A percentile compares a stretch with the other conserved stretches of the same genome.
phyloP scores from a whole-genome alignment of 2,888 invertebrate genomes.

The Zootermopsis nevadensis region DNA sequence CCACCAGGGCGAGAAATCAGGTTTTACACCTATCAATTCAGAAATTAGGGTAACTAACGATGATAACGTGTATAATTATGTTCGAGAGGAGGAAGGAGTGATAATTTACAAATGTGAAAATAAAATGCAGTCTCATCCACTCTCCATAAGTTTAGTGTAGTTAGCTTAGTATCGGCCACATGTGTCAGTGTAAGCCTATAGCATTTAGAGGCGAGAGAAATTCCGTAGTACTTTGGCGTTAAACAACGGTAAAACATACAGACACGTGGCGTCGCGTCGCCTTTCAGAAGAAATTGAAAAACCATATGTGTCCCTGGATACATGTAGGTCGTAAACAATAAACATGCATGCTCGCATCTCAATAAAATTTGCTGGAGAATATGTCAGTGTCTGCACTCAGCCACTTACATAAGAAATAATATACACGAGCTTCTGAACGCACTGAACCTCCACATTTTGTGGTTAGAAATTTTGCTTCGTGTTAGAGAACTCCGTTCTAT shows the following conservation, averaged over 20 bases:
- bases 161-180: background rate
- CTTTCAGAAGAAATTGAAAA: constrained; percentile 50
- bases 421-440: background rate
- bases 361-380: background rate
- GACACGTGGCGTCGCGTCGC: background rate
- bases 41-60: no score
- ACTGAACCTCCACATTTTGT: no score
- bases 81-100: no score
- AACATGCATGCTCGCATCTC: background rate
- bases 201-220: background rate
- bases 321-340: constrained; percentile 21
- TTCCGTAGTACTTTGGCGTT: background rate
- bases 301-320: constrained; percentile 35
- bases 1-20: no score
- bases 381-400: background rate
- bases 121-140: no score
- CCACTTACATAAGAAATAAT: background rate
- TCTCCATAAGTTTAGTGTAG: background rate
- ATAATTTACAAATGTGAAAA: background rate
- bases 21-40: no score
- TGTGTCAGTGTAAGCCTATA: background rate
- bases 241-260: constrained; percentile 8
- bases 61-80: no score
- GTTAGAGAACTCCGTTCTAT: no score
- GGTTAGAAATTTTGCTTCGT: no score